A percentile compares a stretch with the other conserved stretches of the same genome.
These are phyloP conservation scores for Syngnathus scovelli DNA, from an alignment of 2,113 vertebrate genomes.

Conservation along the genomic window DNA sequence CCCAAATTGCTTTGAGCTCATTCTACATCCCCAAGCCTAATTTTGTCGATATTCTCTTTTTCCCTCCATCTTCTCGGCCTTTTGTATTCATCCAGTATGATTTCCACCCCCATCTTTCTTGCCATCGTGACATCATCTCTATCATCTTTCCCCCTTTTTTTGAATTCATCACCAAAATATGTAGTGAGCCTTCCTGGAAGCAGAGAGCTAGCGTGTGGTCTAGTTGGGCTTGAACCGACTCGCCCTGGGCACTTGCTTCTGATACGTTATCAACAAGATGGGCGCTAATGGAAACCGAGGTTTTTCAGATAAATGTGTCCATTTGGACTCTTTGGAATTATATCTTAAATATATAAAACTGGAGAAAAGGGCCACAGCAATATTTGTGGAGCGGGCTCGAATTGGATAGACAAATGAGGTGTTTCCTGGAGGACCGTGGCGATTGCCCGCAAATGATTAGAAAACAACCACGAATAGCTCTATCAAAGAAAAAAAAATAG, in stretches of 20 bases:
- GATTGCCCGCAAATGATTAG: too few species aligned
- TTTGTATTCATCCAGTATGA: conserved; percentile 25
- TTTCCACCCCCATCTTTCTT: conserved; percentile 16
- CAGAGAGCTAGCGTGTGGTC: conserved; percentile 8
- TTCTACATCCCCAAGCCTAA: background rate
- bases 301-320: conserved; percentile 7
- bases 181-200: conserved; percentile 16
- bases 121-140: conserved; percentile 33
- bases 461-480: too few species aligned
- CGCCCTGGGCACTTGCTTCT: conserved; percentile 15
- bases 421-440: too few species aligned
- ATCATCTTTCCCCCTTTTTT: conserved; percentile 24
- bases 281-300: background rate
- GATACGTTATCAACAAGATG: conserved; percentile 29
- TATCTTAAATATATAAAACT: conserved; percentile 15
- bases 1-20: background rate
- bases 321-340: conserved; percentile 19
- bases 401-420: background rate
- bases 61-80: conserved; percentile 10
- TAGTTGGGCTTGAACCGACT: conserved; percentile 42
- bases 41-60: conserved; percentile 14
- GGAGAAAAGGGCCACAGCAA: conserved; percentile 3
- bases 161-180: conserved; percentile 25
- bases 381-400: background rate
- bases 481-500: too few species aligned